phyloP scores from a whole-genome alignment of 2,113 vertebrate species.

The Ranitomeya imitator region DNA sequence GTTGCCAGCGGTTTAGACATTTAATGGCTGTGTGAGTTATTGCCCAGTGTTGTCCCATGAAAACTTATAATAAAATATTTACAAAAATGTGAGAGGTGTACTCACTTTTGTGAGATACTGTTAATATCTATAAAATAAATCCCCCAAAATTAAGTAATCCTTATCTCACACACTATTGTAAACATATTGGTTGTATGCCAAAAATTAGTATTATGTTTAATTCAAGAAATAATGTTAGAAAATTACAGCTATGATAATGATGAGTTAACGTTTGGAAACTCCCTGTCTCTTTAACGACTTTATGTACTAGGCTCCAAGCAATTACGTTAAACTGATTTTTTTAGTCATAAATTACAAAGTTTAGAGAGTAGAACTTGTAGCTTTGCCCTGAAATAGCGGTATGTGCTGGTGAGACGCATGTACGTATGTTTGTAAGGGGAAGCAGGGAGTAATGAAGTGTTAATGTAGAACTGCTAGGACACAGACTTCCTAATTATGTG shows the following conservation, averaged over 20 bases:
- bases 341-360: neutral
- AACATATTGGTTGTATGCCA: too few relatives aligned
- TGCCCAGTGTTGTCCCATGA: too few relatives aligned
- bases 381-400: neutral
- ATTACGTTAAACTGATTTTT: neutral
- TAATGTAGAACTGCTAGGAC: neutral
- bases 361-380: neutral
- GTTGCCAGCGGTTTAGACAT: too few relatives aligned
- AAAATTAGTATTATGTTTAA: neutral
- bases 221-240: neutral
- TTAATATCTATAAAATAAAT: too few relatives aligned
- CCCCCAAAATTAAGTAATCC: neutral
- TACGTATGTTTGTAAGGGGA: neutral
- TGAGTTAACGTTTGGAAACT: neutral
- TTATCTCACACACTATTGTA: neutral
- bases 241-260: neutral
- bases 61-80: too few relatives aligned
- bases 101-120: too few relatives aligned
- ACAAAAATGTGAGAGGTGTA: too few relatives aligned
- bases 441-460: conserved; percentile 1
- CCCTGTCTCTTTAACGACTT: neutral
- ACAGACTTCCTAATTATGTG: conserved; percentile 16
- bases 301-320: neutral
- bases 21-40: too few relatives aligned
- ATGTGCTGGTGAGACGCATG: neutral